Evolutionary conservation across 2,113 vertebrate genomes (phyloP), one percentile per base, ranked within the genome.

Genomic region (Gnathonemus longibarbis): DNA sequence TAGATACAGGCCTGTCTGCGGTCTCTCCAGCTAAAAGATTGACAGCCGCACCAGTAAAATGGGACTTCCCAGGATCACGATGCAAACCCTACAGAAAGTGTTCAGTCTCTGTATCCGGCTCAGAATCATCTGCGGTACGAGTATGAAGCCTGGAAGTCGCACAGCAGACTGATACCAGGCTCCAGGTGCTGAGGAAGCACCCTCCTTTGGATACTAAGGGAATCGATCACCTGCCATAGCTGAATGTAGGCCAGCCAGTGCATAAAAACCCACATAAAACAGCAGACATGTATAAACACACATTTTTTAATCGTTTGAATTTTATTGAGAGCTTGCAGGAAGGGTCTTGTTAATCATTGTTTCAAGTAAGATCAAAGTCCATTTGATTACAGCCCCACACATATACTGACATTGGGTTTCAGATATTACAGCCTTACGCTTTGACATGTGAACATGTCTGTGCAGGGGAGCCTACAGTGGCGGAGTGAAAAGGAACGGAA

Each of bases 341-440:
- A 46, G 83, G 83, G 83, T 84, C 42, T 84, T 46, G 83, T 84
- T 48, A 84, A 84, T 84, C 45, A 48, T 48, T 84, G 83, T 84
- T 46, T 84, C 45, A 48, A n/a, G 21, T 84, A 21, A 48, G 83
- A 84, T 84, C 83, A 84, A 84, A 84, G 83, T 84, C 45, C 45
- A 2, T 21, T 48, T 84, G 83, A 48, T 84, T 84, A 24, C 83
- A 84, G 83, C 21, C 19, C 19, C 35, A 48, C 83, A 84, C 48
- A n/a, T 45, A 84, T 46, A 10, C 83, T 48, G 39, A 24, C 15
- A 48, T 39, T 39, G 3, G 74, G 35, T 17, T n/a, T 84, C 17
- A 24, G 4, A 84, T 84, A 21, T 15, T 84, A 9, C 45, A 84
- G 7, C 19, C 24, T 2, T 46, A 11, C 21, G 2, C 45, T 84